Evolutionary conservation across 2,797 vertebrate genomes (phyloP).

Genomic region (Coregonus sp.): DNA sequence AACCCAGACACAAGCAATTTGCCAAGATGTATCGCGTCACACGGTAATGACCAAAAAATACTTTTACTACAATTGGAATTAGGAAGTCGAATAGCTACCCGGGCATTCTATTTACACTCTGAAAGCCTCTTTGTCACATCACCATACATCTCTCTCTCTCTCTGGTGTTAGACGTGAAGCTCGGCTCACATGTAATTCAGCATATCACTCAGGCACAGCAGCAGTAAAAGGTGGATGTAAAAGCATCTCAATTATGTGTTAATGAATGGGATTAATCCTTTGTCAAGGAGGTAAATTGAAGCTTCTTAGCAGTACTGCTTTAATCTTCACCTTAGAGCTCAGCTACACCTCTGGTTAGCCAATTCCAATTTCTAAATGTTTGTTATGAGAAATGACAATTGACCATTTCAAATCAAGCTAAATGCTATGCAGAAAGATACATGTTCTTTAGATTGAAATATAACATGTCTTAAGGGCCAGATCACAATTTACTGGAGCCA

Average conservation of each 20-base stretch:
- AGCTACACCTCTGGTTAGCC: neutral
- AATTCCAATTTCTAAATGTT: no score
- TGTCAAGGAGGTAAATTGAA: neutral
- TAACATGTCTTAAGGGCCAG: no score
- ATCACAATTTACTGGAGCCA: no score
- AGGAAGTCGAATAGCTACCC: neutral
- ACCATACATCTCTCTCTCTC: neutral
- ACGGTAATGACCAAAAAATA: constrained; percentile 4
- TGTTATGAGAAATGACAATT: neutral
- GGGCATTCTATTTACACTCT: neutral
- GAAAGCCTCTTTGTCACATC: neutral
- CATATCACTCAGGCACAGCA: neutral
- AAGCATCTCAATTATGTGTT: neutral
- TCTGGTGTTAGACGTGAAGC: neutral
- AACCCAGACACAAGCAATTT: constrained; percentile 24
- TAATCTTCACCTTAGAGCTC: neutral
- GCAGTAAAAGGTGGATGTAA: neutral
- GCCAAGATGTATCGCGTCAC: constrained; percentile 5
- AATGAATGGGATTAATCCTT: neutral
- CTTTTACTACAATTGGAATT: neutral
- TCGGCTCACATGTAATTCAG: neutral
- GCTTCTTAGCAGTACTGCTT: neutral
- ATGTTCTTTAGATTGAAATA: neutral
- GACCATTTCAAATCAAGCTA: neutral
- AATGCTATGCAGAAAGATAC: neutral